phyloP scores from a whole-genome alignment of 2,888 invertebrate species.

The Cataglyphis altisquamis region DNA sequence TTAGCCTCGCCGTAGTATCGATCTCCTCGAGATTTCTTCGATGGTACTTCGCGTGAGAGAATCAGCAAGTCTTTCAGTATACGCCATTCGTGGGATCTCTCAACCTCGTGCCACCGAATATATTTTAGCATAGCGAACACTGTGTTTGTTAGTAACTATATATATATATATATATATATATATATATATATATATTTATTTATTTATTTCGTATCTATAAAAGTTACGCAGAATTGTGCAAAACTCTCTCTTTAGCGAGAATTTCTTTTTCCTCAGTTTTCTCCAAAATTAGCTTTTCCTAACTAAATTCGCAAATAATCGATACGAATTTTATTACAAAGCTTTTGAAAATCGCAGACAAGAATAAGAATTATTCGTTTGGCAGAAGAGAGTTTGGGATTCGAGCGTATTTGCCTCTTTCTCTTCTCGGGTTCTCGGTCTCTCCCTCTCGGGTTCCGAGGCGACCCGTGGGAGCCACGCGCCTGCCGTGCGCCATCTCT shows the following conservation, averaged over 20 bases:
- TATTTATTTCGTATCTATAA: neutral
- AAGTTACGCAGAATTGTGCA: neutral
- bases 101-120: neutral
- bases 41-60: neutral
- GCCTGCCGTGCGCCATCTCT: constrained; percentile 82
- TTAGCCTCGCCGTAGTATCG: constrained; percentile 78
- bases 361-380: constrained; percentile 12
- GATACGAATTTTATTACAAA: neutral
- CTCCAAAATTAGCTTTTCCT: neutral
- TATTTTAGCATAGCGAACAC: neutral
- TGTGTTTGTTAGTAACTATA: neutral
- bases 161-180: neutral
- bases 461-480: constrained; percentile 84
- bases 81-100: neutral
- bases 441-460: constrained; percentile 67
- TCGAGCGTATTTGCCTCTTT: constrained; percentile 33
- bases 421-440: constrained; percentile 43
- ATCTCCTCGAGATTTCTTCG: constrained; percentile 25
- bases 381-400: constrained; percentile 35
- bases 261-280: neutral
- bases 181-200: neutral
- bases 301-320: neutral
- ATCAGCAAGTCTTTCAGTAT: neutral
- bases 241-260: neutral
- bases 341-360: neutral